Evolutionary conservation across 30 jellyfish, hydroid and myxozoan species (phyloP).

Genomic region (Pseudorhiza aurosa): DNA sequence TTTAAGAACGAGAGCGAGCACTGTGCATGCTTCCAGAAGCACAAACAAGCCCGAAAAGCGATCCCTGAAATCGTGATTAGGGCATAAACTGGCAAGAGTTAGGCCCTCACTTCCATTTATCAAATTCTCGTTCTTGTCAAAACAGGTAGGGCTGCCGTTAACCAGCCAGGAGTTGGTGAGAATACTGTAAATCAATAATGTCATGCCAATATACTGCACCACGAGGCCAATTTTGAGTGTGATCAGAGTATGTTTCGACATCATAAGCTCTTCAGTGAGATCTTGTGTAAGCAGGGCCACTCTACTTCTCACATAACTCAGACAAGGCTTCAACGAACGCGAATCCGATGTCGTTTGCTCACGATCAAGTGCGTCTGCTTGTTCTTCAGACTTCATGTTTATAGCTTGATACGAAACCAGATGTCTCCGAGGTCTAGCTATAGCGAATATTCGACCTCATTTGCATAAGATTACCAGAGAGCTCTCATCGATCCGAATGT

Average conservation of each 20-base stretch:
- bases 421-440: slow-evolving; percentile 6
- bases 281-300: background rate
- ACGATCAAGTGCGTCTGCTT: background rate
- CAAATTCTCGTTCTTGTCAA: background rate
- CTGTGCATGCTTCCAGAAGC: background rate
- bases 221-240: background rate
- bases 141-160: slow-evolving; percentile 1
- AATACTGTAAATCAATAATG: background rate
- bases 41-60: slow-evolving; percentile 18
- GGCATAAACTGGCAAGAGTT: slow-evolving; percentile 21
- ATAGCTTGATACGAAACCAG: slow-evolving; percentile 1
- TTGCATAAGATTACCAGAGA: slow-evolving; percentile 38
- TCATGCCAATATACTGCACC: slow-evolving; percentile 25
- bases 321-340: background rate
- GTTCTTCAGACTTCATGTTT: slow-evolving; percentile 48
- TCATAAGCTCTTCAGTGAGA: slow-evolving; percentile 24
- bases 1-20: slow-evolving; percentile 7
- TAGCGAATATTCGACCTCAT: background rate
- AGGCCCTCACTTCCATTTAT: slow-evolving; percentile 17
- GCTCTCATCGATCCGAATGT: background rate
- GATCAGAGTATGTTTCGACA: slow-evolving; percentile 1
- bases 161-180: slow-evolving; percentile 22
- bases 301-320: slow-evolving; percentile 5
- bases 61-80: slow-evolving; percentile 25
- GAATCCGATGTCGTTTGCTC: background rate